A percentile compares a stretch with the other conserved stretches of the same genome.
Conservation (phyloP, 2,888 invertebrate species). For the Timema podura region DNA sequence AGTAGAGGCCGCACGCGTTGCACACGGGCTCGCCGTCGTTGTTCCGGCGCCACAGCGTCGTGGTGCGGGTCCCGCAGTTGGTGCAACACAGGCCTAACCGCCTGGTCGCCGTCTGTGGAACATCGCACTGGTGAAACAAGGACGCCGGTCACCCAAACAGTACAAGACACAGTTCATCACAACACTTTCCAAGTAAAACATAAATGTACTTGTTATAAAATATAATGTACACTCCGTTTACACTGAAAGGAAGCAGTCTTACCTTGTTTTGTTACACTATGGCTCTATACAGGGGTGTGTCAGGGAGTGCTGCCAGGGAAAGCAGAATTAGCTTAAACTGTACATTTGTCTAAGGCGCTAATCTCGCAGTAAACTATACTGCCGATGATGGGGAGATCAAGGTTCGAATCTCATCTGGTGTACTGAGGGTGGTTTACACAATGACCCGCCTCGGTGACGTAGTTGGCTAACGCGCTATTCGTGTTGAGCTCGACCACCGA, state of each 20-base stretch:
- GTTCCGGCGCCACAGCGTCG: conserved; percentile 97
- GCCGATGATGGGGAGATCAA: no score
- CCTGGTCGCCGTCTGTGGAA: conserved; percentile 71
- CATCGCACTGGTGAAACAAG: background rate
- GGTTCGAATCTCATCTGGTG: no score
- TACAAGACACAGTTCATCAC: background rate
- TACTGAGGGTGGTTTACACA: no score
- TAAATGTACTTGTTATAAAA: background rate
- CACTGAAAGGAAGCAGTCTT: no score
- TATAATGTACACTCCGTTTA: background rate
- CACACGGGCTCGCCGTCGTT: conserved; percentile 98
- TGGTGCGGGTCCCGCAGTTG: conserved; percentile 95
- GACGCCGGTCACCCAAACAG: background rate
- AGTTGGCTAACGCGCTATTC: no score
- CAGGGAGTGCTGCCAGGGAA: no score
- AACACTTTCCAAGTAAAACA: background rate
- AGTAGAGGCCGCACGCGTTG: conserved; percentile 96
- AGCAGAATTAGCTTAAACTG: no score
- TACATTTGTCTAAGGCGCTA: no score
- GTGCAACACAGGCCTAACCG: conserved; percentile 90
- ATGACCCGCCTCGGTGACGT: no score
- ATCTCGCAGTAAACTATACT: no score
- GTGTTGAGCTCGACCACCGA: no score
- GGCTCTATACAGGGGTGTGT: background rate
- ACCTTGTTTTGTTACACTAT: background rate